Evolutionary conservation across 2,888 invertebrate species (phyloP), one percentile per base, ranked within the genome.

Genomic region (Drosophila yooni): DNA sequence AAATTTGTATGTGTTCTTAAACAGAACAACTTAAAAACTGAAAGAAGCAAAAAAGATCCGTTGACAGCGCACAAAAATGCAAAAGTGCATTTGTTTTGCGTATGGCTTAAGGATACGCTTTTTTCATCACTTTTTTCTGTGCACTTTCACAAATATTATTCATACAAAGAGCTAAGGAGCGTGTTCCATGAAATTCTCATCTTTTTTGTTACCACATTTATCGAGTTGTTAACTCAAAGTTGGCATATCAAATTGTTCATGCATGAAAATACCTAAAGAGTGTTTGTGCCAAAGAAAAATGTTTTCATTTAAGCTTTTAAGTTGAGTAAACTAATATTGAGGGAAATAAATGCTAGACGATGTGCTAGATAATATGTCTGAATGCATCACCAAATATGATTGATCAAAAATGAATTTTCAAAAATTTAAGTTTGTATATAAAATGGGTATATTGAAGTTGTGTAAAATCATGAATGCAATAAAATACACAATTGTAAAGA

Each of bases 141-240:
- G 25, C 8, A 18, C 46, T 57, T 48, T 65, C 65, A 54, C 70
- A 84, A 84, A 88, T 85, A 88, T 85, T 88, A 86, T 88, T 87
- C 85, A 79, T 71, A 68, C 70, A 34, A 64, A 74, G 73, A 77
- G 81, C 86, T 80, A 73, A 71, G 68, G 52, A 76, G 66, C 40
- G 59, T 62, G 67, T 67, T 63, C 70, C 51, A 54, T 43, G 65
- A 18, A 36, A 58, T 43, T 58, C 57, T 56, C 53, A 51, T 25
- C 7, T 38, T 31, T 25, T 34, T 70, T 52, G 15, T 18, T 43
- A 15, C 8, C 62, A 25, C 34, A 40, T 62, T 62, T 53, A 48
- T 57, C 29, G 48, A 40, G 25, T 25, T 52, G 33, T 51, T 66
- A 54, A 54, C 25, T 50, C 10, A 29, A 53, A 43, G 18, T 25